Evolutionary conservation across 92 coral and sea anemone species (phyloP).

Genomic region (Zoanthus solanderi): DNA sequence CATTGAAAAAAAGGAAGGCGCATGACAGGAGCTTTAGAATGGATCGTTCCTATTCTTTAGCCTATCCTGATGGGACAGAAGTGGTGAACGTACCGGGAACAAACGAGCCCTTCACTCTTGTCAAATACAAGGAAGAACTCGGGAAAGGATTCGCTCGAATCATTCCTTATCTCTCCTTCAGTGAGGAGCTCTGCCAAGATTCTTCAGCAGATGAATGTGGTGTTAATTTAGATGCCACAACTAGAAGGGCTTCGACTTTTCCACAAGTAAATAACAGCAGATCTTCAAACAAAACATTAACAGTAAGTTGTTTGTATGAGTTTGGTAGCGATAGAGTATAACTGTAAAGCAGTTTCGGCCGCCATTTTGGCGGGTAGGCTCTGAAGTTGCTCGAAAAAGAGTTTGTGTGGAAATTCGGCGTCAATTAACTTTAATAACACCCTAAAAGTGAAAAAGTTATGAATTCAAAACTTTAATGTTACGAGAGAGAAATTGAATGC

Average conservation of each 20-base stretch:
- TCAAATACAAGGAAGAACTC: slow-evolving; percentile 52
- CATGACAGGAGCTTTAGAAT: slow-evolving; percentile 43
- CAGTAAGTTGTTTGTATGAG: slow-evolving; percentile 23
- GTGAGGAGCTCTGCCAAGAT: slow-evolving; percentile 20
- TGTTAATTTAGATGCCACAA: slow-evolving; percentile 29
- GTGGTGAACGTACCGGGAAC: slow-evolving; percentile 56
- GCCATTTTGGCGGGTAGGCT: slow-evolving; percentile 32
- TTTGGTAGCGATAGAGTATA: slow-evolving; percentile 17
- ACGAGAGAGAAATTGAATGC: slow-evolving; percentile 22
- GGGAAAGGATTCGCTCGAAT: slow-evolving; percentile 53
- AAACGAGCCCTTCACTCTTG: slow-evolving; percentile 53
- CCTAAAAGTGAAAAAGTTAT: slow-evolving; percentile 10
- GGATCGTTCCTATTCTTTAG: slow-evolving; percentile 38
- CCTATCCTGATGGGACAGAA: slow-evolving; percentile 44
- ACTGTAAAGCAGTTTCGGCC: slow-evolving; percentile 9
- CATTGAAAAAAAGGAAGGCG: slow-evolving; percentile 49
- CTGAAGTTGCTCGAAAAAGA: slow-evolving; percentile 31
- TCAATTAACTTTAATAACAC: slow-evolving; percentile 8
- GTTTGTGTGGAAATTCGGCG: slow-evolving; percentile 2
- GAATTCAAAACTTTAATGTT: slow-evolving; percentile 14
- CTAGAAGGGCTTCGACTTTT: slow-evolving; percentile 11
- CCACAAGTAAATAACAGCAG: slow-evolving; percentile 3
- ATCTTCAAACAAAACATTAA: slow-evolving; percentile 14
- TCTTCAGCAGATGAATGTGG: slow-evolving; percentile 20
- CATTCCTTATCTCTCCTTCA: slow-evolving; percentile 17